Evolutionary conservation across 2,797 vertebrate genomes (phyloP), one percentile per base, ranked within the genome.

Genomic region (Oryzias dopingdopingensis): DNA sequence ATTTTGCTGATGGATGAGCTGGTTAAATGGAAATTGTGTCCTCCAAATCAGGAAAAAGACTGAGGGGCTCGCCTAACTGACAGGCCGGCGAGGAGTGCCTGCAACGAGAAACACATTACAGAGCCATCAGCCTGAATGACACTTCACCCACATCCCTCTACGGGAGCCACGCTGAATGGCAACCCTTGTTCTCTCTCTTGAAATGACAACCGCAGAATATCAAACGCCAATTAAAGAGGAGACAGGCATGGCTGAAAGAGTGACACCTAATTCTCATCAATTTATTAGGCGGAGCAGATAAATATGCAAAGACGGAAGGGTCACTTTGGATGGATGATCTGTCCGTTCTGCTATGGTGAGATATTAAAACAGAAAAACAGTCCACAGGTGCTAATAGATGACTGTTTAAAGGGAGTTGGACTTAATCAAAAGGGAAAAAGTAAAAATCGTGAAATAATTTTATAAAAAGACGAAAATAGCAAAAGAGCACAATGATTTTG

Each of bases 171-270:
- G 17, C 59, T 83, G 80, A 88, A 88, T 78, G 81, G 79, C 77
- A 81, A 72, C 81, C 72, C 67, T 83, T 85, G 79, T 86, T 85
- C 76, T 70, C 56, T 69, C 70, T 76, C 74, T 78, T 55, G 80
- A 83, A 88, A 89, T 88, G 89, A 90, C 86, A 89, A 79, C 70
- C 69, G 40, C 78, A 70, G 86, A 90, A 91, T 91, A 91, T 90
- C 86, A 91, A 86, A 86, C 56, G 80, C 78, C 89, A 90, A 87
- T 90, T 90, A 90, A 82, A 86, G 74, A 49, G 67, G 76, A 82
- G 84, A 89, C 83, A 83, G 74, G 72, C 80, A 66, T 12, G 73
- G 76, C 76, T 54, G 78, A 68, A 84, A 72, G 72, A 88, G 76
- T 89, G 88, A 83, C 88, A 88, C 85, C 82, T 86, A 81, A 89